Evolutionary conservation across 2,888 invertebrate genomes (phyloP).

Genomic region (Nomada ferruginata): DNA sequence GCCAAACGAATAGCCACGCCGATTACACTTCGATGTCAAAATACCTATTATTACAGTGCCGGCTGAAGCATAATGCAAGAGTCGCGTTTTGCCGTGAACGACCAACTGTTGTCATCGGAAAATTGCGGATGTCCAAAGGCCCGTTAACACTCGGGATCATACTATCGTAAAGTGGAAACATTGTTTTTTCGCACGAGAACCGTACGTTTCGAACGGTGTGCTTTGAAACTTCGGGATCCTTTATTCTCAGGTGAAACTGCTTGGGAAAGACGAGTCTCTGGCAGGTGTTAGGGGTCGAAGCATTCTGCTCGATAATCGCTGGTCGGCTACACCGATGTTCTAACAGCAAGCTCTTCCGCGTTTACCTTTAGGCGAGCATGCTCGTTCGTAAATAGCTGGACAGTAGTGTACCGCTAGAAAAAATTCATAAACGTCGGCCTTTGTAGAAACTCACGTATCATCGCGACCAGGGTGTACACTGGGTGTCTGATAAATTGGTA

Average conservation of each 20-base stretch:
- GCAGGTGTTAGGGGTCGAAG: constrained; percentile 56
- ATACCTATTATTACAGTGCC: background rate
- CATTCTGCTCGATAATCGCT: constrained; percentile 59
- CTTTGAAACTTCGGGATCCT: constrained; percentile 1
- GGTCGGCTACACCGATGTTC: constrained; percentile 22
- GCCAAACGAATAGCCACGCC: background rate
- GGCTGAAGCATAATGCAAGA: background rate
- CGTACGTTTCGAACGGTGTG: background rate
- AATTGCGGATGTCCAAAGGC: constrained; percentile 40
- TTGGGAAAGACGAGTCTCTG: constrained; percentile 29
- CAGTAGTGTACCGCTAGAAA: constrained; percentile 43
- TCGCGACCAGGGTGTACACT: background rate
- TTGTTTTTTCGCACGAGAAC: constrained; percentile 16
- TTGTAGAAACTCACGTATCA: constrained; percentile 47
- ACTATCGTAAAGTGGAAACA: constrained; percentile 24
- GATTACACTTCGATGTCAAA: background rate
- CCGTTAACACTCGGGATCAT: constrained; percentile 45
- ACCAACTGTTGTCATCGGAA: constrained; percentile 43
- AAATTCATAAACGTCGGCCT: constrained; percentile 39
- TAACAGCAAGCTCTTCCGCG: constrained; percentile 49
- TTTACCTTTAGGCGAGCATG: constrained; percentile 41
- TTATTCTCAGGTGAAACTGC: constrained; percentile 25
- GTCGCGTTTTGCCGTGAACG: constrained; percentile 5
- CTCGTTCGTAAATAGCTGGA: constrained; percentile 32
- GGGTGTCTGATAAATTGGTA: constrained; percentile 25